Percentiles rank a stretch among this genome's conserved stretches.
Evolutionary conservation across 2,888 invertebrate genomes (phyloP).

Genomic region (Diachrysia chrysitis): DNA sequence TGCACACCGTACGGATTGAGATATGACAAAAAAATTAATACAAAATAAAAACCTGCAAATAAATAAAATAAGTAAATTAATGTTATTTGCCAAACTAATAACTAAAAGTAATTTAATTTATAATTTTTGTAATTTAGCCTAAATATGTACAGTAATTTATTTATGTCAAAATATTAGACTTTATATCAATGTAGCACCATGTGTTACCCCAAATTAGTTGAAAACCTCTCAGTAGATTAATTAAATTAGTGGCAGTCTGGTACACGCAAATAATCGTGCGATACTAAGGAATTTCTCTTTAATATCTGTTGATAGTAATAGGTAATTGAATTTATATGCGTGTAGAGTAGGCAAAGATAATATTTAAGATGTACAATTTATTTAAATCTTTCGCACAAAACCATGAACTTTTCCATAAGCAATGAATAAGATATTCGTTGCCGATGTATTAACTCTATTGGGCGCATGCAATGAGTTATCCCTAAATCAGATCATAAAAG

Average conservation of each 20-base stretch:
- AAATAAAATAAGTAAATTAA: too few species aligned
- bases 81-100: too few species aligned
- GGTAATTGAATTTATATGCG: constrained; percentile 15
- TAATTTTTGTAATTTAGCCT: too few species aligned
- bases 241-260: constrained; percentile 36
- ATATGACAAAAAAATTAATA: too few species aligned
- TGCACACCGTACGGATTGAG: background rate
- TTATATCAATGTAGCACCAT: background rate
- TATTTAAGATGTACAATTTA: background rate
- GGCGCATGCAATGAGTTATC: too few species aligned
- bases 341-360: background rate
- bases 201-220: constrained; percentile 21
- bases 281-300: constrained; percentile 37
- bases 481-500: too few species aligned
- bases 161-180: background rate
- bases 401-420: too few species aligned
- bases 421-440: too few species aligned
- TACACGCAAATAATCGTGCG: constrained; percentile 27
- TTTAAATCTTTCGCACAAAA: background rate
- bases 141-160: background rate
- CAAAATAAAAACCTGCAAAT: too few species aligned
- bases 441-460: too few species aligned
- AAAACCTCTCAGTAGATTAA: constrained; percentile 18
- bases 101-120: too few species aligned
- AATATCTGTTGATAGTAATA: constrained; percentile 21